Base-by-base conservation (phyloP, 1,140 invertebrate genomes). In the Pseudoatta argentina region DNA sequence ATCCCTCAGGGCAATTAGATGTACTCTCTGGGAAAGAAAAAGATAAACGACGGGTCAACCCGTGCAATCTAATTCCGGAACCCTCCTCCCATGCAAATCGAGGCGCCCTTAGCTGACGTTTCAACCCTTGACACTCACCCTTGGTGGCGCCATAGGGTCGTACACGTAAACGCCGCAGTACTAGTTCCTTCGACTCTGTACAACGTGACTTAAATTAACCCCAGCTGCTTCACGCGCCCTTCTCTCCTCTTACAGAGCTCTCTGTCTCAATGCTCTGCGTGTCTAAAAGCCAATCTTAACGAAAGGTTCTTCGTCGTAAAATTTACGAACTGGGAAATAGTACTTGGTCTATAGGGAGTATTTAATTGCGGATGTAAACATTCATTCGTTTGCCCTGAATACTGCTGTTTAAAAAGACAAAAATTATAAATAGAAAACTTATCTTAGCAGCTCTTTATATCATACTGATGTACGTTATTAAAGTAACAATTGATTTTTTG, bases 61-160 rank as follows among this genome's bases (percentile, higher is more conserved):
- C 44, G 67, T 78, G 85, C 88, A 63, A 90, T 90, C 88, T 88
- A 92, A 92, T 92, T 91, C 78, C 87, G 55, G 85, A n/a, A 67
- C 4, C 39, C 39, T 69, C 39, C 39, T 79, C 75, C 75, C 27
- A 92, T 92, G 91, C 91, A 92, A 92, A 92, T 91, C 90, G 86
- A 85, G 89, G 66, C 64, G 64, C 79, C 64, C 86, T 89, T 90
- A 89, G 88, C 91, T 81, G 89, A 85, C 71, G 85, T 87, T 91
- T 86, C 90, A 87, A 86, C 89, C 91, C 89, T 92, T 89, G 90
- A 89, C 87, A 89, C 87, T 85, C 86, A 78, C 86, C 91, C 91
- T 66, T 69, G 66, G 44, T 63, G 55, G 30, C 27, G 57, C 71
- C 72, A 81, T 72, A 72, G 61, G 83, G 48, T 86, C 44, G 72